Conservation (phyloP, 2,797 vertebrate species). For the Lacerta bilineata region DNA sequence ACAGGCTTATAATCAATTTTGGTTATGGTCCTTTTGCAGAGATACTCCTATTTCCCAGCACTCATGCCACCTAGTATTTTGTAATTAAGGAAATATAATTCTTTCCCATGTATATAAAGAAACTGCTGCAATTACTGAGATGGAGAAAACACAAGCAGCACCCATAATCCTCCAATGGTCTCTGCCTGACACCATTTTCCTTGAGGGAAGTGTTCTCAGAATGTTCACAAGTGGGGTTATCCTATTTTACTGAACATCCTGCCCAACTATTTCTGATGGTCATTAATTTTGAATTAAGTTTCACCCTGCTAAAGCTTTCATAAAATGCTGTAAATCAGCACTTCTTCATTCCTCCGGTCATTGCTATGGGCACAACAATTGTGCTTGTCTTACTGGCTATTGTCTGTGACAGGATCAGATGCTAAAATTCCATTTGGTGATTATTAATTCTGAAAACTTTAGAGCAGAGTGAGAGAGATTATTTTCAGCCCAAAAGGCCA, state of each 20-base stretch:
- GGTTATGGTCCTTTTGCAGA: background rate
- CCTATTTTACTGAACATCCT: background rate
- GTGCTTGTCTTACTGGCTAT: background rate
- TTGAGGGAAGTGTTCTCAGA: background rate
- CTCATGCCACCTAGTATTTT: background rate
- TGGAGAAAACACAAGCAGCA: background rate
- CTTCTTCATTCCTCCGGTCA: background rate
- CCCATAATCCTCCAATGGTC: background rate
- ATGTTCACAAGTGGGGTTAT: background rate
- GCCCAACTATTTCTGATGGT: background rate
- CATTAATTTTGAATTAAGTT: background rate
- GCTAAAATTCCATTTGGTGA: no score
- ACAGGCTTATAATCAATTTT: background rate
- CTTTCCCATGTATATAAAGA: background rate
- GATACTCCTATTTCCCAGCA: background rate
- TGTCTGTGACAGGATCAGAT: background rate
- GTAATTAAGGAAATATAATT: background rate
- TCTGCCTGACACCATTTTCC: background rate
- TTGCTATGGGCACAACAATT: background rate
- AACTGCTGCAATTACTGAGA: background rate
- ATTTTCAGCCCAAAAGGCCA: no score
- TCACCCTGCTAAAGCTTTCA: background rate
- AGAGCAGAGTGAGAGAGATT: no score
- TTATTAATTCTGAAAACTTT: no score
- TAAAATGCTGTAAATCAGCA: background rate